Base-by-base conservation (phyloP, 2,888 invertebrate genomes). In the Unio pictorum region DNA sequence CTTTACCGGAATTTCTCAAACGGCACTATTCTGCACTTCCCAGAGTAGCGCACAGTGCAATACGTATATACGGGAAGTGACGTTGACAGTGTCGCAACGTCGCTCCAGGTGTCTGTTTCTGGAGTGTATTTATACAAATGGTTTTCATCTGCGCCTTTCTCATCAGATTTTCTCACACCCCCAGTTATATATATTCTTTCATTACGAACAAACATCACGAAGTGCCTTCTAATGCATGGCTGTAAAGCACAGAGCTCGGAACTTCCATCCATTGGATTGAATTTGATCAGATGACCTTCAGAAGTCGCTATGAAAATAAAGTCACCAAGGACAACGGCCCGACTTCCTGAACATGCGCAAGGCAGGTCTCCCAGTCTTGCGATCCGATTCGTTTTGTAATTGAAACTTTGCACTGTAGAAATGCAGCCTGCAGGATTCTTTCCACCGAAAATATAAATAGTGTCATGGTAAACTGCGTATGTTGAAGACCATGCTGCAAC, bases 221-320 rank as follows among this genome's bases (percentile, higher is more conserved):
- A 73, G 55, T 73, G 55, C 66, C 68, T 73, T n/a, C 70, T 64
- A 26, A 15, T 59, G 59, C 58, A 73, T 26, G 73, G 73, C 18
- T 73, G 73, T n/a, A 68, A 65, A 55, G 67, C 55, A 61, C 73
- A 73, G 28, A 70, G 60, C 45, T 66, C 68, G 55, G 73, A 73
- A 56, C 66, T 59, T 56, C 63, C 73, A 23, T 64, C 57, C 15
- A 55, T n/a, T n/a, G 66, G 65, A 23, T 67, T 58, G 55, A 62
- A 73, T 60, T 62, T 73, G 70, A 73, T 70, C 73, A 73, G 67
- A 59, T 73, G 68, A 68, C 73, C 73, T 54, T 73, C 64, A n/a
- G 68, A 60, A 7, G 68, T 72, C 30, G 72, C 72, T 26, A 72
- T 66, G 58, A 66, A 72, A n/a, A 72, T 72, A 26, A 34, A 23